These are phyloP conservation scores for Dascillus cervinus DNA, from an alignment of 2,888 invertebrate genomes.

Conservation along the genomic window DNA sequence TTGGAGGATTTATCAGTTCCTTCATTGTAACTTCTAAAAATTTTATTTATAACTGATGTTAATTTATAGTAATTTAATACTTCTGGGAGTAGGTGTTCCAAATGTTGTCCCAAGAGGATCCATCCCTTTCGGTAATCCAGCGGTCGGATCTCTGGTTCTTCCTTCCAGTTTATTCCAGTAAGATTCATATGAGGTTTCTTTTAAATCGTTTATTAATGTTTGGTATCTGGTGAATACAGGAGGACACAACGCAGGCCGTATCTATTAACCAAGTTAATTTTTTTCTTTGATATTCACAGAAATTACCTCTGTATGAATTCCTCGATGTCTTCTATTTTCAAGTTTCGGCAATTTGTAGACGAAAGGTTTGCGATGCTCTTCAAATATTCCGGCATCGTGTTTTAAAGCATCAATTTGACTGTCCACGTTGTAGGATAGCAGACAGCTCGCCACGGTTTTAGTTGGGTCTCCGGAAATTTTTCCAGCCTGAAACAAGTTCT, in stretches of 20 bases:
- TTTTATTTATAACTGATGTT: no score
- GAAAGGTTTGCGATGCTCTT: conserved; percentile 15
- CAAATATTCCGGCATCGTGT: conserved; percentile 24
- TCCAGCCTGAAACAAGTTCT: conserved; percentile 28
- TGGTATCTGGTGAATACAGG: conserved; percentile 40
- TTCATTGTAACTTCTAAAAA: conserved; percentile 28
- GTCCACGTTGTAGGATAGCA: conserved; percentile 28
- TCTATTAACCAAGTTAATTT: no score
- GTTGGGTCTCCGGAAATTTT: conserved; percentile 22
- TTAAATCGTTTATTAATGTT: conserved; percentile 41
- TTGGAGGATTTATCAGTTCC: conserved; percentile 40
- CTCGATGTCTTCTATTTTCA: conserved; percentile 22
- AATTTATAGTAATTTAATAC: conserved; percentile 6
- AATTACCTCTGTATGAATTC: conserved; percentile 24
- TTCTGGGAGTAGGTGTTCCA: conserved; percentile 29
- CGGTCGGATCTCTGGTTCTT: conserved; percentile 38
- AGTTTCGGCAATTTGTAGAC: conserved; percentile 21
- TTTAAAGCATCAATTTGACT: conserved; percentile 31
- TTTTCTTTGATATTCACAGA: no score
- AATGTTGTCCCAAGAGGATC: conserved; percentile 38
- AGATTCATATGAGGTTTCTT: conserved; percentile 43
- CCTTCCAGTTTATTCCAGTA: conserved; percentile 44
- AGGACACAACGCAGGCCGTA: conserved; percentile 29
- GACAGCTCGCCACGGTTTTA: conserved; percentile 22
- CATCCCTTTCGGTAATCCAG: conserved; percentile 41